phyloP scores from a whole-genome alignment of 2,888 invertebrate species.

The Hypolimnas misippus region DNA sequence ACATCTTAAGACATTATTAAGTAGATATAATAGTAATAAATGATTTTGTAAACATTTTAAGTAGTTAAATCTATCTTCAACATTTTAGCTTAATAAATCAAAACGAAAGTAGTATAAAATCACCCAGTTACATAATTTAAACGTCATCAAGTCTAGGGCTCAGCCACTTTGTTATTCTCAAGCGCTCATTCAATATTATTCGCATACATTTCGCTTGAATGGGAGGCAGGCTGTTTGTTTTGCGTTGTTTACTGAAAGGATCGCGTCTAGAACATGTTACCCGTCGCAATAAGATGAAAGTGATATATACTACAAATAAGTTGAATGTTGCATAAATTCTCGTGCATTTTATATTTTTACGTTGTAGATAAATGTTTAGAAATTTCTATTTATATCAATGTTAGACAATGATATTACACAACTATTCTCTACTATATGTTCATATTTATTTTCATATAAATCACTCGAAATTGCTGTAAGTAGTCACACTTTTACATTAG shows the following conservation, averaged over 20 bases:
- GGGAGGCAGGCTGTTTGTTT: not conserved
- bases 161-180: constrained; percentile 1
- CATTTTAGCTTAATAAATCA: not conserved
- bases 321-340: not conserved
- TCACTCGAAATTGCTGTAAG: no score
- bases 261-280: not conserved
- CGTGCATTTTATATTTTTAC: not conserved
- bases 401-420: no score
- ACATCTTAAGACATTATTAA: not conserved
- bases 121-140: constrained; percentile 24
- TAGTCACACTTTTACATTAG: no score
- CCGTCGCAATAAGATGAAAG: not conserved
- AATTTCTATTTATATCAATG: no score
- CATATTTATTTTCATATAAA: no score
- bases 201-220: constrained; percentile 1
- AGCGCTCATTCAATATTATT: not conserved
- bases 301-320: not conserved
- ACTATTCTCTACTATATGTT: no score
- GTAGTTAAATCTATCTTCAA: not conserved
- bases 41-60: not conserved
- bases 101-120: constrained; percentile 11
- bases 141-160: constrained; percentile 20
- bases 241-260: not conserved
- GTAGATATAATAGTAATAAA: no score
- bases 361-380: no score